Percentiles rank a stretch among this genome's conserved stretches.
phyloP scores from a whole-genome alignment of 2,113 vertebrate genomes.

The Pogonocichla stellata region DNA sequence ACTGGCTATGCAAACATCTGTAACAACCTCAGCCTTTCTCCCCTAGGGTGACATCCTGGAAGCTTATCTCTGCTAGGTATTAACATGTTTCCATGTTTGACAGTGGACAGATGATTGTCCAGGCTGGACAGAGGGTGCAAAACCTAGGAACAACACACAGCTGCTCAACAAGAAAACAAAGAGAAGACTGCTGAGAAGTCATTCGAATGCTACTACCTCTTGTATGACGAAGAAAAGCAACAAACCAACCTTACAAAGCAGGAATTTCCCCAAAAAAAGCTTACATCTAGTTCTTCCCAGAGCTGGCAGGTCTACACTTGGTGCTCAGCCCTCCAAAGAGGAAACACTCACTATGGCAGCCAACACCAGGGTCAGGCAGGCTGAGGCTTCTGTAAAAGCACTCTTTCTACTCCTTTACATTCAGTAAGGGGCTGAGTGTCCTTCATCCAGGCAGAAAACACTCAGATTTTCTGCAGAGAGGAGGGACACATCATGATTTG shows the following conservation, averaged over 20 bases:
- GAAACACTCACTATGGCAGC: background rate
- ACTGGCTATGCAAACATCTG: background rate
- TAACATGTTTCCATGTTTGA: background rate
- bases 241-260: background rate
- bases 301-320: background rate
- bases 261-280: background rate
- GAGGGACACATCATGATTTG: background rate
- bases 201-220: background rate
- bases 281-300: background rate
- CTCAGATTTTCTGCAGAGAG: background rate
- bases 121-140: background rate
- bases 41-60: background rate
- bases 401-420: background rate
- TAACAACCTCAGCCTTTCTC: background rate
- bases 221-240: background rate
- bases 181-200: background rate
- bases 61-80: background rate
- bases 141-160: background rate
- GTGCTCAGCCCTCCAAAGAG: background rate
- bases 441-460: background rate
- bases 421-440: background rate
- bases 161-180: background rate
- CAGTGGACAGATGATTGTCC: background rate
- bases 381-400: background rate
- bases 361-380: background rate